These are phyloP conservation scores for Enteromius trimaculatus DNA, from an alignment of 2,797 vertebrate genomes.

Conservation along the genomic window DNA sequence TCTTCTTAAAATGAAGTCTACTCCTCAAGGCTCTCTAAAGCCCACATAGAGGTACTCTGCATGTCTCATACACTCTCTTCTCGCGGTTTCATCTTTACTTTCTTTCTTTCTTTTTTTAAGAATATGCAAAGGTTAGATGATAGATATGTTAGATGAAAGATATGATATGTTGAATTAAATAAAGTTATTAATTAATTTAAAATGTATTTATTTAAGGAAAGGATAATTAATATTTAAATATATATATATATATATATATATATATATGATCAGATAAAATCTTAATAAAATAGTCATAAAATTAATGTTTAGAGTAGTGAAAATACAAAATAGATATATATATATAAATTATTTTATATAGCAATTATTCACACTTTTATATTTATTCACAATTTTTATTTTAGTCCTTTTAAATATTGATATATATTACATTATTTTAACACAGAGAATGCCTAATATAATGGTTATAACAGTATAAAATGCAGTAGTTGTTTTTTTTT, in stretches of 20 bases:
- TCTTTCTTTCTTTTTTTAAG: conserved; percentile 49
- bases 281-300: not conserved
- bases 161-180: not conserved
- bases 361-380: not conserved
- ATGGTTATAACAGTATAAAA: not conserved
- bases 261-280: not conserved
- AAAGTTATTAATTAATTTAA: conserved; percentile 18
- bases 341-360: not conserved
- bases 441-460: not conserved
- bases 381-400: not conserved
- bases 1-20: conserved; percentile 26
- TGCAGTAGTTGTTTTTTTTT: not conserved
- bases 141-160: no score
- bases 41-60: conserved; percentile 24
- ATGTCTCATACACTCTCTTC: conserved; percentile 39
- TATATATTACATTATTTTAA: not conserved
- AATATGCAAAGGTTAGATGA: not conserved
- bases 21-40: conserved; percentile 20
- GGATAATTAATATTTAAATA: not conserved
- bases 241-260: no score
- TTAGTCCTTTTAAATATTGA: not conserved
- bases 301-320: not conserved
- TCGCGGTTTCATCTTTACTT: conserved; percentile 19
- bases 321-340: not conserved
- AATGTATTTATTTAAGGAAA: not conserved